These are phyloP conservation scores for Drosophila helvetica DNA, from an alignment of 2,888 invertebrate species.

Conservation along the genomic window DNA sequence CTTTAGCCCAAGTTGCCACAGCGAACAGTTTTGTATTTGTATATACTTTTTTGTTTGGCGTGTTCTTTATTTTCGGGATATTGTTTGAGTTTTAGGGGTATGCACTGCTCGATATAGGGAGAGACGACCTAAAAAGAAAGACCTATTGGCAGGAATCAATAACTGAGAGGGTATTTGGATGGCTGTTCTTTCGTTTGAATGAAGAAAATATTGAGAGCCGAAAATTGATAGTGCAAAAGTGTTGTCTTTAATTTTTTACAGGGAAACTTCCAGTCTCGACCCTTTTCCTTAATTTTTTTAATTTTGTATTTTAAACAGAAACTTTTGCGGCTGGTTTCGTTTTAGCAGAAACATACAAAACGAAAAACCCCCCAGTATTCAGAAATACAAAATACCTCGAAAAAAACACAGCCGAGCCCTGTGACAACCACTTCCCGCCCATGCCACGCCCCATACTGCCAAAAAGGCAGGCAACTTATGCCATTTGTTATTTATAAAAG, in stretches of 20 bases:
- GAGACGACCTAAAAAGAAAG: too few species aligned
- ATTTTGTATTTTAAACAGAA: slow-evolving; percentile 21
- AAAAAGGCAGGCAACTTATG: slow-evolving; percentile 54
- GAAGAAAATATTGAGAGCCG: too few species aligned
- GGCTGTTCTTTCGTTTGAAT: not conserved
- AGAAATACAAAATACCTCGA: slow-evolving; percentile 16
- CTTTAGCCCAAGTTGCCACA: slow-evolving; percentile 69
- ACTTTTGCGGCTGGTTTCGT: slow-evolving; percentile 25
- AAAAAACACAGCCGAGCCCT: slow-evolving; percentile 11
- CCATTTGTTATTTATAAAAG: slow-evolving; percentile 76
- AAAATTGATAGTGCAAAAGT: too few species aligned
- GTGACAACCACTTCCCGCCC: slow-evolving; percentile 11
- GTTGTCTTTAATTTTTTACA: not conserved
- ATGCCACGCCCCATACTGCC: slow-evolving; percentile 23
- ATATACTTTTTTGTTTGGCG: slow-evolving; percentile 31
- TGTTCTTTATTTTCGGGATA: slow-evolving; percentile 11
- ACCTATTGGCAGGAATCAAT: not conserved
- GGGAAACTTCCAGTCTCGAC: not conserved
- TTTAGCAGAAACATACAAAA: too few species aligned
- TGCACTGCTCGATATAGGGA: not conserved
- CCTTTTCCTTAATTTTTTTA: not conserved
- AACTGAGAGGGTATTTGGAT: not conserved
- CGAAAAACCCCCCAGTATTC: slow-evolving; percentile 19
- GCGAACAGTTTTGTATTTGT: slow-evolving; percentile 49
- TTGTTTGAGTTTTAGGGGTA: slow-evolving; percentile 4